These are phyloP conservation scores for Eucidaris tribuloides DNA, from an alignment of 35 echinoderm and acorn worm genomes.

Conservation along the genomic window DNA sequence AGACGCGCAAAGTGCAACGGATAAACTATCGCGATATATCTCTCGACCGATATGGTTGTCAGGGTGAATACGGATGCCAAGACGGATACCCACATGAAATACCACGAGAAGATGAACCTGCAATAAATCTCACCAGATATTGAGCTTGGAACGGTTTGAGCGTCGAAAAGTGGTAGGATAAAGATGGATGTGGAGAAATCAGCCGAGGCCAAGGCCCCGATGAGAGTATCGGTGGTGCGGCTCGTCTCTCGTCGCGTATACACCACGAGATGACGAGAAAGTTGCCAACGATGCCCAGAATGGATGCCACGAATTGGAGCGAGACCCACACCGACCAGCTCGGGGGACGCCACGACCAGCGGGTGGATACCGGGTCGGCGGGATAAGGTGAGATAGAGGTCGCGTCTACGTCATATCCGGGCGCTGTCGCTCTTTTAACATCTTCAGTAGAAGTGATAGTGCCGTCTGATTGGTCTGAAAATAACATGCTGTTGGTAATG, in stretches of 20 bases:
- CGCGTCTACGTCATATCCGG: no score
- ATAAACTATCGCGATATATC: slow-evolving; percentile 45
- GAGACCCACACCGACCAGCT: slow-evolving; percentile 19
- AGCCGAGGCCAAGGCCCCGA: slow-evolving; percentile 48
- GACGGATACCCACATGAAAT: slow-evolving; percentile 62
- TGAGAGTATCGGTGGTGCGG: slow-evolving; percentile 50
- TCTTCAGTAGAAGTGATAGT: no score
- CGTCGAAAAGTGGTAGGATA: slow-evolving; percentile 38
- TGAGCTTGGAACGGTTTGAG: not conserved
- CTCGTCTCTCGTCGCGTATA: slow-evolving; percentile 4
- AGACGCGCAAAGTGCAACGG: slow-evolving; percentile 37
- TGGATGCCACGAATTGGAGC: slow-evolving; percentile 7
- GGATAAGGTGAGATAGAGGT: no score
- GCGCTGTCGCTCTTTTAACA: no score
- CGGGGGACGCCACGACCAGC: not conserved
- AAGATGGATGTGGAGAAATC: slow-evolving; percentile 53
- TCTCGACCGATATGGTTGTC: slow-evolving; percentile 52
- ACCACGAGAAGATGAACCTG: slow-evolving; percentile 23
- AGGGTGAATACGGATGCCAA: slow-evolving; percentile 50
- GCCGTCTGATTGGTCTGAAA: no score
- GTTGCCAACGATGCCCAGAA: slow-evolving; percentile 64
- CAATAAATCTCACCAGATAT: slow-evolving; percentile 52
- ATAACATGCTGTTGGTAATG: no score
- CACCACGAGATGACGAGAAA: slow-evolving; percentile 18
- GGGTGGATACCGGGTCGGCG: no score